Conservation (phyloP, 2,888 invertebrate species). For the Glyphotaelius pellucidus region DNA sequence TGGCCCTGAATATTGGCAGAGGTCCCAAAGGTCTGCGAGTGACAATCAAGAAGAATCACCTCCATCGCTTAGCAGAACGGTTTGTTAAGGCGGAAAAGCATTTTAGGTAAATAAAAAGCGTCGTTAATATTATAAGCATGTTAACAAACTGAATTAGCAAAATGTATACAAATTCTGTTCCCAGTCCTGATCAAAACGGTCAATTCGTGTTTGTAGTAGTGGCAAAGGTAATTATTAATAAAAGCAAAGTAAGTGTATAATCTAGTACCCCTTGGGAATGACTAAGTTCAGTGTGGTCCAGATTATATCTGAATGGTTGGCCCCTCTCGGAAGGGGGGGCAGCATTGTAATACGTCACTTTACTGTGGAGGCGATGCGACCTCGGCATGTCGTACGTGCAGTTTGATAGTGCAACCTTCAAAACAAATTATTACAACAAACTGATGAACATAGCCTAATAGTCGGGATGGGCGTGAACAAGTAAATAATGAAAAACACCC, state of each 20-base stretch:
- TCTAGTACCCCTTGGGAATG: conserved; percentile 9
- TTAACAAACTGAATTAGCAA: neutral
- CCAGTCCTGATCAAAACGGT: neutral
- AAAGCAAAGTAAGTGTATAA: neutral
- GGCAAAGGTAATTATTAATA: neutral
- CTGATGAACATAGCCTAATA: neutral
- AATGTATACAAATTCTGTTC: neutral
- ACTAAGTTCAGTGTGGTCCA: neutral
- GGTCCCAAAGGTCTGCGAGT: too few species aligned
- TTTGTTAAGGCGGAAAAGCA: too few species aligned
- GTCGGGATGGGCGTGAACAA: neutral
- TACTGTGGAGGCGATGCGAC: neutral
- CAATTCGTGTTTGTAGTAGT: neutral
- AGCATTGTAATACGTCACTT: neutral
- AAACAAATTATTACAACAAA: neutral
- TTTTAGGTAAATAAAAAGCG: neutral
- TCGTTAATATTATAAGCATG: neutral
- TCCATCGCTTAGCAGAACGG: too few species aligned
- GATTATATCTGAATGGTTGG: neutral
- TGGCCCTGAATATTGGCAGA: too few species aligned
- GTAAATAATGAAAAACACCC: neutral
- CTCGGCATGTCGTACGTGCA: neutral
- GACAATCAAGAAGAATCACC: too few species aligned
- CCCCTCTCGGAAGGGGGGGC: neutral
- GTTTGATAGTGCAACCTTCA: neutral